These are phyloP conservation scores for Falco rusticolus DNA, from an alignment of 2,797 vertebrate species.

Conservation along the genomic window DNA sequence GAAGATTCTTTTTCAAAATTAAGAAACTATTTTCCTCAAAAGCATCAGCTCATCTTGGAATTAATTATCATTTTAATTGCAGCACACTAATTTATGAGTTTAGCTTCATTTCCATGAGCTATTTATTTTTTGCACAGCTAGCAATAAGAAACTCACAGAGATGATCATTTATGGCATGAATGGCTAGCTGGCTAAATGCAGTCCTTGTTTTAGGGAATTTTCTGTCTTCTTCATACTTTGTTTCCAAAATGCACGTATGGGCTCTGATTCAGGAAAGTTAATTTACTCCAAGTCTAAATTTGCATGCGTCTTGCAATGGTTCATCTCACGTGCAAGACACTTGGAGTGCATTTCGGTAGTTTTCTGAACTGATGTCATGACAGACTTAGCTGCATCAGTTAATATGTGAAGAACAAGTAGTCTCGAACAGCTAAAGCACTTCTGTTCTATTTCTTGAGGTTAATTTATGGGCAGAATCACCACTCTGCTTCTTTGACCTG, in stretches of 20 bases:
- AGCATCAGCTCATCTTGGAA: not conserved
- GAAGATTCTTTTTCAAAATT: not conserved
- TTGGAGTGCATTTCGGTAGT: not conserved
- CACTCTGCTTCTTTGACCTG: not conserved
- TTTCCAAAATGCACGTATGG: not conserved
- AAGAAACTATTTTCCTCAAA: not conserved
- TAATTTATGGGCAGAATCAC: not conserved
- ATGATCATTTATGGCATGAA: not conserved
- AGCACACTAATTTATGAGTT: not conserved
- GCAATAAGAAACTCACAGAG: not conserved
- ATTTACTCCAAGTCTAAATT: not conserved
- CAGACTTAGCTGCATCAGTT: not conserved
- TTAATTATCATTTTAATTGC: not conserved
- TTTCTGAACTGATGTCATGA: not conserved
- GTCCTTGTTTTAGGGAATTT: not conserved
- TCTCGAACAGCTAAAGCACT: not conserved
- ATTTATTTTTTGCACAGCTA: not conserved
- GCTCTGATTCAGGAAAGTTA: not conserved
- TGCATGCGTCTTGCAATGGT: not conserved
- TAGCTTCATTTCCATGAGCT: not conserved
- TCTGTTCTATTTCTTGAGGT: constrained; percentile 34
- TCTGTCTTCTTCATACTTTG: not conserved
- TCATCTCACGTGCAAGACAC: not conserved
- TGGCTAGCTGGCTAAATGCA: not conserved
- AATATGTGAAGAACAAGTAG: not conserved